Percentiles rank a stretch among this genome's conserved stretches.
Conservation (phyloP, 2,113 vertebrate genomes). For the Eulemur macaco region DNA sequence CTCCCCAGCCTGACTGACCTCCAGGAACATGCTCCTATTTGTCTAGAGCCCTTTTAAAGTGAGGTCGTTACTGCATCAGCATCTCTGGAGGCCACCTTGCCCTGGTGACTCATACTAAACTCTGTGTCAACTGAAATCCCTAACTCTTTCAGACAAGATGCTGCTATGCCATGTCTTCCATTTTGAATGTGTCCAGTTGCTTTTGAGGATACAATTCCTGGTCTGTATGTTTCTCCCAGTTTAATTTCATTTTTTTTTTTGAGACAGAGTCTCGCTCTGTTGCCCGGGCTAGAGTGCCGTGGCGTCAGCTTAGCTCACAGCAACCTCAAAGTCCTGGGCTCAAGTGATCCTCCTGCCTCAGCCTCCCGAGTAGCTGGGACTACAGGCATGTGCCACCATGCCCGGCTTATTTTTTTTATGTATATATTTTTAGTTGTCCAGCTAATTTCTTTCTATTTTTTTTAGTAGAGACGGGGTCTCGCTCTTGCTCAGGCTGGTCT, state of each 20-base stretch:
- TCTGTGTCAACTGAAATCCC: constrained; percentile 4
- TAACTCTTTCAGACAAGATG: constrained; percentile 43
- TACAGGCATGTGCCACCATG: no score
- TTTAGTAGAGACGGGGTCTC: no score
- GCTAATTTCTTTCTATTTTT: no score
- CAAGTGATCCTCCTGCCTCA: no score
- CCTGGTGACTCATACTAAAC: constrained; percentile 58
- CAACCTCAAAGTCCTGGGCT: no score
- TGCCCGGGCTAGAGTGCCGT: no score
- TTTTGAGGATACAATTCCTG: constrained; percentile 41
- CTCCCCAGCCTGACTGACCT: not conserved
- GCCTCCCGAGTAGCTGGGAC: no score
- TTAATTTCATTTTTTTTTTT: constrained; percentile 21
- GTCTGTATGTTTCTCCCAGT: not conserved
- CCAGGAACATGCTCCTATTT: constrained; percentile 42
- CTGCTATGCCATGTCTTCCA: not conserved
- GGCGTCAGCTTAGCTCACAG: no score
- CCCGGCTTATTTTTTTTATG: no score
- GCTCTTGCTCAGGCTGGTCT: no score
- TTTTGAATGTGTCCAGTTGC: not conserved
- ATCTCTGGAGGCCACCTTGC: constrained; percentile 57
- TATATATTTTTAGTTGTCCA: no score
- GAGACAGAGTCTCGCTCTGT: no score
- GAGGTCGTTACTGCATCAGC: constrained; percentile 42
- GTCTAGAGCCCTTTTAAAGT: constrained; percentile 48